Base-by-base conservation (phyloP, 1,140 invertebrate species). In the Lepidostoma basale region DNA sequence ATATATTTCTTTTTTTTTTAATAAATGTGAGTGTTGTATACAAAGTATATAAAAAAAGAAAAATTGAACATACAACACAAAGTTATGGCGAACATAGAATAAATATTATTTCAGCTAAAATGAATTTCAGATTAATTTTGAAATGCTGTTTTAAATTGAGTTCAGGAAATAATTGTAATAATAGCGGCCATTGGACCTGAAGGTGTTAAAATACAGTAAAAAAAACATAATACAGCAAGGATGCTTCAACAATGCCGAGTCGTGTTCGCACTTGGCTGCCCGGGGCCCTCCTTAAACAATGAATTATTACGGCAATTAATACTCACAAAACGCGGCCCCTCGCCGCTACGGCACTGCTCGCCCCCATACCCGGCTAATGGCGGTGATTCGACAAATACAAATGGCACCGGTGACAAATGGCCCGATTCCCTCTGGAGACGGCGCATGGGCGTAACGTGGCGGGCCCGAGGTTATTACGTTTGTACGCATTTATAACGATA, bases 331-430 rank as follows among this genome's bases (percentile, higher is more conserved):
- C 63, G 68, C 28, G 39, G 56, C 60, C 26, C 44, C 45, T 20
- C 28, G 6, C 26, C 20, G 20, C 62, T 20, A 18, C 33, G 33
- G 18, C 39, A 28, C 59, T 44, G 39, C 59, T 14, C 25, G 39
- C 39, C 56, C 36, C 14, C 56, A 12, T 56, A 56, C 56, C 42
- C n/a, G 25, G 39, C 62, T 71, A 71, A 71, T 71, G 69, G 69
- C 60, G 59, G 60, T 72, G 65, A 72, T 72, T 72, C 69, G 69
- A 72, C 69, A 72, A 68, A 59, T 72, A 72, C 54, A 72, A 72
- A 72, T 72, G 69, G 69, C 65, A 44, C 49, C 36, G 60, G 65
- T 72, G 69, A 72, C 69, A 72, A 72, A 72, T 72, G 65, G 42
- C 22, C 36, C 42, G 54, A 47, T 52, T 60, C 65, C 23, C 56